A percentile compares a stretch with the other conserved stretches of the same genome.
Evolutionary conservation across 2,888 invertebrate genomes (phyloP).

Genomic region (Julus scanicus): DNA sequence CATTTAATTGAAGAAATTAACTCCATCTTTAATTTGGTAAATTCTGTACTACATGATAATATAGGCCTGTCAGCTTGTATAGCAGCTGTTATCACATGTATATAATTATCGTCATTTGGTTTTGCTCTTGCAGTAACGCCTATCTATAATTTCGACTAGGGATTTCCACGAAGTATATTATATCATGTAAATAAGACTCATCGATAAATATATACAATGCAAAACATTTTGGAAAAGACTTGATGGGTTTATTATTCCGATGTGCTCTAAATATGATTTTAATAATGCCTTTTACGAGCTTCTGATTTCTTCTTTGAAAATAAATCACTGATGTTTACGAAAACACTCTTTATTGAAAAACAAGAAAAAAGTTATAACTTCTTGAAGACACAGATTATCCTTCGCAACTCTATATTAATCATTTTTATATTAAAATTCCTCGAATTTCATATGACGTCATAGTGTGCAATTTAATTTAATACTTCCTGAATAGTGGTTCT

Average conservation of each 20-base stretch:
- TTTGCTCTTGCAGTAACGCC: not conserved
- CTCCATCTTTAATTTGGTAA: not conserved
- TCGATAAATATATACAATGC: not conserved
- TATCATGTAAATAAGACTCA: not conserved
- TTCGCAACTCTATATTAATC: too few species aligned
- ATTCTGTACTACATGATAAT: not conserved
- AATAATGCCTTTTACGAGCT: not conserved
- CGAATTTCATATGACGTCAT: too few species aligned
- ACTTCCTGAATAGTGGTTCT: too few species aligned
- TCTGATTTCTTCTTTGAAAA: not conserved
- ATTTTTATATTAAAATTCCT: too few species aligned
- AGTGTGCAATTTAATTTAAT: too few species aligned
- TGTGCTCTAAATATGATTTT: not conserved
- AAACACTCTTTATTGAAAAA: not conserved
- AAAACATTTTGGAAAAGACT: not conserved
- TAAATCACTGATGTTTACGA: not conserved
- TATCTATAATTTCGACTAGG: not conserved
- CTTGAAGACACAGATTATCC: too few species aligned
- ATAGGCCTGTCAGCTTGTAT: not conserved
- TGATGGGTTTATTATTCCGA: not conserved
- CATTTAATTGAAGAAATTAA: slow-evolving; percentile 8
- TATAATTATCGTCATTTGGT: not conserved
- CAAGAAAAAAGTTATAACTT: not conserved
- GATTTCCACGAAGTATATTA: not conserved
- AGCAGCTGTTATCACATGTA: not conserved